Conservation (phyloP, 2,888 invertebrate genomes). For the Odontothrips loti region DNA sequence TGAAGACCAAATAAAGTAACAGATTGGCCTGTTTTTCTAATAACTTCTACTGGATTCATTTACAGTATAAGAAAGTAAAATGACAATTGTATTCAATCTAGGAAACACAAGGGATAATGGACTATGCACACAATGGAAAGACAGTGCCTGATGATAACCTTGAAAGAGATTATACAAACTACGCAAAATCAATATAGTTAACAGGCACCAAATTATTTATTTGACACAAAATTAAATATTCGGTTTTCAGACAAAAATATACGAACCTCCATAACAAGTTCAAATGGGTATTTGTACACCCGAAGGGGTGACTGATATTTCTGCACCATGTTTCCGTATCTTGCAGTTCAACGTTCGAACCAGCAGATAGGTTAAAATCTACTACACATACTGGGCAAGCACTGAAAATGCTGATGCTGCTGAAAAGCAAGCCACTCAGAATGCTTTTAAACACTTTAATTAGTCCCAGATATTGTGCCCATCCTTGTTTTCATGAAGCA, state of each 20-base stretch:
- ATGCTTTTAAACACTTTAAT: not conserved
- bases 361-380: not conserved
- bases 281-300: conserved; percentile 93
- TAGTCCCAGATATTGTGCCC: not conserved
- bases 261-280: conserved; percentile 93
- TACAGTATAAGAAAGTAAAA: not conserved
- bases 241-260: conserved; percentile 35
- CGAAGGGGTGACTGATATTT: conserved; percentile 91
- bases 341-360: not conserved
- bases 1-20: not conserved
- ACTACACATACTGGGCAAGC: not conserved
- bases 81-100: no score
- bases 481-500: not conserved
- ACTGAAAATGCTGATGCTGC: not conserved
- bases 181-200: not conserved
- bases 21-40: not conserved
- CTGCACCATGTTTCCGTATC: conserved; percentile 70
- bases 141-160: not conserved
- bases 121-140: not conserved
- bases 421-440: not conserved
- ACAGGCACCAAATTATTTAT: not conserved
- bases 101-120: conserved; percentile 2
- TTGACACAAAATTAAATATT: not conserved
- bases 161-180: not conserved
- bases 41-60: not conserved